Base-by-base conservation (phyloP, 2,888 invertebrate species). In the Drosophila eohydei region DNA sequence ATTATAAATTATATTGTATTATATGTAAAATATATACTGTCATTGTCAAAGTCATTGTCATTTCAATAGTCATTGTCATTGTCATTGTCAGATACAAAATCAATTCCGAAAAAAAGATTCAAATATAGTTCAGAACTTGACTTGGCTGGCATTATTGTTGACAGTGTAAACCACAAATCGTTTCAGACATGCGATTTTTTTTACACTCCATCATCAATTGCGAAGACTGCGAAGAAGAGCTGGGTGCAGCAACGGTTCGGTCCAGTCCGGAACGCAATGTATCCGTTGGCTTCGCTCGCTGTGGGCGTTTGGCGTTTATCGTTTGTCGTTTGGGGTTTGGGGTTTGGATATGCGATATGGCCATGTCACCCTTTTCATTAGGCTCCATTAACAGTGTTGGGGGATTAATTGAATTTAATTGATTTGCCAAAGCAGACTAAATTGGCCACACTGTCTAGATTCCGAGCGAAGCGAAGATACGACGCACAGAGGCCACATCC, bases 371-470 rank as follows among this genome's bases (percentile, higher is more conserved):
- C 92, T 91, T 83, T 91, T 91, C 91, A 91, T 92, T 92, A 90
- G 82, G 89, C 89, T 92, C 93, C 92, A 92, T 92, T 92, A 92
- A 91, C 77, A 90, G 90, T 92, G 92, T 92, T 92, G 92, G 91
- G 92, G 92, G 89, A 92, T 92, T 92, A 92, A 92, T 92, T 92
- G 92, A 91, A 92, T 93, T 92, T 92, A 92, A 92, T 92, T 92
- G 92, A 93, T 92, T 92, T 92, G 92, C 92, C 92, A 92, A 92
- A 93, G 91, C 92, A 92, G 92, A 90, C 91, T 90, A 92, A 92
- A 92, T 92, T 92, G 92, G 91, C 92, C 92, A 89, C 90, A 89
- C 85, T 91, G 91, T 91, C 89, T 91, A 90, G 91, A 92, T 92
- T 91, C 85, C 83, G 70, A 72, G 72, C 84, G 71, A 66, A 67